Base-by-base conservation (phyloP, 2,113 vertebrate species). In the Dinomys branickii region DNA sequence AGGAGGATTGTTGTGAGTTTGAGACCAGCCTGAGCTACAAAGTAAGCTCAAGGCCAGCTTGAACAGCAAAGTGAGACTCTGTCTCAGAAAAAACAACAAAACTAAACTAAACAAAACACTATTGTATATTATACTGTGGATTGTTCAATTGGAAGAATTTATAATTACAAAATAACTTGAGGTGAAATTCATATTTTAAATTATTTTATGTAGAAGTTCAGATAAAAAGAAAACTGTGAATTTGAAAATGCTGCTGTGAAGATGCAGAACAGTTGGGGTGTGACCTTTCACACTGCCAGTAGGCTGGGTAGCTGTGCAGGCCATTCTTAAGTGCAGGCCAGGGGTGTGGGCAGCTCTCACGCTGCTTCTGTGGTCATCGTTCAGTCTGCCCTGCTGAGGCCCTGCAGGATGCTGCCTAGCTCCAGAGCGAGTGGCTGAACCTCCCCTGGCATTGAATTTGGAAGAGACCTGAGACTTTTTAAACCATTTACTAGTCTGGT, bases 331-430 rank as follows among this genome's bases (percentile, higher is more conserved):
- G n/a, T n/a, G n/a, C 38, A 19, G 30, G 10, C 7, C 22, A 9
- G 38, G 6, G n/a, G 11, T 10, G 28, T 2, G 0, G 8, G 10
- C 16, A 28, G 26, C 75, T 87, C 33, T 44, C 58, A 22, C 33
- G 35, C 35, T 50, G 28, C 52, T 58, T 90, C 38, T 63, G 33
- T 24, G 67, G 19, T 38, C 19, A 14, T 8, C 3, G 4, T 89
- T 89, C 1, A 9, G 10, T 26, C 12, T 11, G 10, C 59, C 47
- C 28, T 71, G 26, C 50, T 52, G 47, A 52, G 3, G 24, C 38
- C 61, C 12, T 7, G 44, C 30, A 20, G 3, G 28, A 13, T 3
- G 12, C 41, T n/a, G 33, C 0, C 1, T 54, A 7, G 11, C 54
- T 59, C 41, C 28, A 24, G 10, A 33, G 26, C 0, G 58, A 35